Conservation (phyloP, 2,113 vertebrate species). For the Nicator chloris region DNA sequence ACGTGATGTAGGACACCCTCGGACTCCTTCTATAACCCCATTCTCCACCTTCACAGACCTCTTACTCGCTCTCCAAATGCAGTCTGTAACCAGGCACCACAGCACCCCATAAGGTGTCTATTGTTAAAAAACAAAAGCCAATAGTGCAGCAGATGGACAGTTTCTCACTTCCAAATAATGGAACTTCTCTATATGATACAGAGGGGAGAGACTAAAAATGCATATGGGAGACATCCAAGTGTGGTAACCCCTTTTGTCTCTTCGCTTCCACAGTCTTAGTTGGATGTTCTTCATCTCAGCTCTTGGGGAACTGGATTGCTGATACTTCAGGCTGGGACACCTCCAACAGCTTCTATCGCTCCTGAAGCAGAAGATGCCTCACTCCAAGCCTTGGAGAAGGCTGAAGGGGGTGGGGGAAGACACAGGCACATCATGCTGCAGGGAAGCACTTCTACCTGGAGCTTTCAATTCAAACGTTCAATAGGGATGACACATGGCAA, state of each 20-base stretch:
- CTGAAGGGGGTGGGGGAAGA: not conserved
- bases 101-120: not conserved
- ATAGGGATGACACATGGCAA: not conserved
- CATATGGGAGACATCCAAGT: not conserved
- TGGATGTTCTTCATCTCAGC: not conserved
- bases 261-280: not conserved
- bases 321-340: no score
- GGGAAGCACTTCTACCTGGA: not conserved
- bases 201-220: not conserved
- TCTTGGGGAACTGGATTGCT: not conserved
- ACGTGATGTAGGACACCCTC: not conserved
- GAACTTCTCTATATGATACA: not conserved
- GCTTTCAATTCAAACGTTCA: not conserved
- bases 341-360: rapidly evolving
- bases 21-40: not conserved
- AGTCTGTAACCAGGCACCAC: not conserved
- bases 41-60: not conserved
- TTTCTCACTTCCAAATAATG: slow-evolving; percentile 15
- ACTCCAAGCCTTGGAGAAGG: not conserved
- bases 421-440: not conserved
- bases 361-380: not conserved
- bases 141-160: not conserved
- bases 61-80: not conserved
- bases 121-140: not conserved
- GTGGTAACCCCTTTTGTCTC: not conserved